Percentiles rank a stretch among this genome's conserved stretches.
Evolutionary conservation across 2,113 vertebrate species (phyloP).

Genomic region (Oryzias woworae): DNA sequence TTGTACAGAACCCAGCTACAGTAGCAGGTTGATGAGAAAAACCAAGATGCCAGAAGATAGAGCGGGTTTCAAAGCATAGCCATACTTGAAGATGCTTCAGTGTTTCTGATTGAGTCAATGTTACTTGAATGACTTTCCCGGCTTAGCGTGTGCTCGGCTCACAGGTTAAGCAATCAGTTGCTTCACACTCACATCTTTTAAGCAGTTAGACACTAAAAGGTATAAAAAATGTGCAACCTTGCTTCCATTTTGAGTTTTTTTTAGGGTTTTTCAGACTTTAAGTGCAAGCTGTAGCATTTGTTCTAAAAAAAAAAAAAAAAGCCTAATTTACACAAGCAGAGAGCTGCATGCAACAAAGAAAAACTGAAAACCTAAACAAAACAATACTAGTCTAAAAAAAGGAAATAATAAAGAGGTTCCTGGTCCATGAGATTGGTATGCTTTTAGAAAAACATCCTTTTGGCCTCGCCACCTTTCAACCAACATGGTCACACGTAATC

Average conservation of each 20-base stretch:
- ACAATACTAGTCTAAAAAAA: too few relatives aligned
- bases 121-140: slow-evolving; percentile 97
- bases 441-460: too few relatives aligned
- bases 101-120: slow-evolving; percentile 86
- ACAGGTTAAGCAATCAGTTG: slow-evolving; percentile 87
- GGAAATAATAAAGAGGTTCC: too few relatives aligned
- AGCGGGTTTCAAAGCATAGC: slow-evolving; percentile 88
- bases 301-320: too few relatives aligned
- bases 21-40: slow-evolving; percentile 79
- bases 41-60: slow-evolving; percentile 77
- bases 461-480: too few relatives aligned
- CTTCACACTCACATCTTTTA: slow-evolving; percentile 81
- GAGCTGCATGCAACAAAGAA: too few relatives aligned
- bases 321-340: too few relatives aligned
- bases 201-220: slow-evolving; percentile 95
- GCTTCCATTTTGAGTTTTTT: slow-evolving; percentile 58
- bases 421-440: too few relatives aligned
- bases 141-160: slow-evolving; percentile 83
- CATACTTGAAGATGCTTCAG: slow-evolving; percentile 96
- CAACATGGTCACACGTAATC: too few relatives aligned
- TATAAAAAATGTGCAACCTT: slow-evolving; percentile 81
- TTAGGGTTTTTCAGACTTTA: slow-evolving; percentile 65
- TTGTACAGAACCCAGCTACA: slow-evolving; percentile 87
- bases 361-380: too few relatives aligned
- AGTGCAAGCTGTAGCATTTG: too few relatives aligned